Evolutionary conservation across 2,113 vertebrate species (phyloP).

Genomic region (Ellobius talpinus): DNA sequence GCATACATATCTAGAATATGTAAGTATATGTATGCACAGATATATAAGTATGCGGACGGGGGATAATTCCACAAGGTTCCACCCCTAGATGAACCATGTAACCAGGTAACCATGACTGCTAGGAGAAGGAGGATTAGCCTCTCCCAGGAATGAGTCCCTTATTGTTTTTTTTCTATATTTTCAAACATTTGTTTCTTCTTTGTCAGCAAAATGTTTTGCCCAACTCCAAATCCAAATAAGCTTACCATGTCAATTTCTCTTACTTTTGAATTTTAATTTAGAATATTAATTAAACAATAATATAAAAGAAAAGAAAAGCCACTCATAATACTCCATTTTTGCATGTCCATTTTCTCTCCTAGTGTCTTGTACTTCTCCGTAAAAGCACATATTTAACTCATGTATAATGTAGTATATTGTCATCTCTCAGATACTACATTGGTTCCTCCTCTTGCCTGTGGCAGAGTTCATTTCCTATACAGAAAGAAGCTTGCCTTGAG

Average conservation of each 20-base stretch:
- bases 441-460: neutral
- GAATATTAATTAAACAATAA: neutral
- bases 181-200: neutral
- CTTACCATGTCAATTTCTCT: neutral
- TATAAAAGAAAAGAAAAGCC: neutral
- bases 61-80: neutral
- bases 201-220: neutral
- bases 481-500: neutral
- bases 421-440: neutral
- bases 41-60: neutral
- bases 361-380: neutral
- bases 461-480: neutral
- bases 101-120: neutral
- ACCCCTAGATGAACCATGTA: neutral
- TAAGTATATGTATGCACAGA: neutral
- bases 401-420: neutral
- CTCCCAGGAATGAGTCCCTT: neutral
- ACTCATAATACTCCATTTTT: neutral
- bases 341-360: neutral
- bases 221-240: neutral
- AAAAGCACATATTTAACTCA: neutral
- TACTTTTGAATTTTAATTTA: neutral
- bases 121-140: neutral
- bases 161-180: neutral
- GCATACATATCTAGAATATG: neutral